Evolutionary conservation across 1,140 invertebrate genomes (phyloP).

Genomic region (Schlechtendalia chinensis): DNA sequence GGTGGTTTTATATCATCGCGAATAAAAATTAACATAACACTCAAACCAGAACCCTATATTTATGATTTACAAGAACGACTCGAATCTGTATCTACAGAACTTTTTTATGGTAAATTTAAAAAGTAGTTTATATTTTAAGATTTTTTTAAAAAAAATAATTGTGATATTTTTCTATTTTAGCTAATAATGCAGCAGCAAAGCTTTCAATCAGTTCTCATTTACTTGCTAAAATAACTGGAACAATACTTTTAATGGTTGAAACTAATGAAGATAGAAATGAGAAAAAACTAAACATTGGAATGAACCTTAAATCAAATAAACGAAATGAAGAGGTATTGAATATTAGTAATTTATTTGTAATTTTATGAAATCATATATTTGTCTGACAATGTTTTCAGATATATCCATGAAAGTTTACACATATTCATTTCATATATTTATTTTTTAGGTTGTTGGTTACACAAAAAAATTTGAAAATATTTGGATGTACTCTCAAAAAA

Average conservation of each 20-base stretch:
- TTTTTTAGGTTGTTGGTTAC: constrained; percentile 70
- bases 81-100: constrained; percentile 6
- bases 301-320: constrained; percentile 89
- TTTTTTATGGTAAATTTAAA: constrained; percentile 24
- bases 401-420: no score
- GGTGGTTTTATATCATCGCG: constrained; percentile 24
- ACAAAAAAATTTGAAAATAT: constrained; percentile 67
- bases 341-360: not conserved
- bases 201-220: constrained; percentile 68
- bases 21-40: constrained; percentile 37
- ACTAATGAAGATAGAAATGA: constrained; percentile 57
- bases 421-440: constrained; percentile 34
- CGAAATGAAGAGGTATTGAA: constrained; percentile 65
- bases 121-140: constrained; percentile 5
- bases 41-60: constrained; percentile 51
- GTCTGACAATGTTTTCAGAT: no score
- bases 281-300: constrained; percentile 78
- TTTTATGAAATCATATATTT: no score
- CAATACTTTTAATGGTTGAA: constrained; percentile 65
- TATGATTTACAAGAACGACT: constrained; percentile 50
- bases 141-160: not conserved
- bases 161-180: constrained; percentile 50
- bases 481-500: constrained; percentile 82
- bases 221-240: constrained; percentile 80
- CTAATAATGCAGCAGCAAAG: constrained; percentile 58